Evolutionary conservation across 2,888 invertebrate genomes (phyloP).

Genomic region (Epinotia brunnichana): DNA sequence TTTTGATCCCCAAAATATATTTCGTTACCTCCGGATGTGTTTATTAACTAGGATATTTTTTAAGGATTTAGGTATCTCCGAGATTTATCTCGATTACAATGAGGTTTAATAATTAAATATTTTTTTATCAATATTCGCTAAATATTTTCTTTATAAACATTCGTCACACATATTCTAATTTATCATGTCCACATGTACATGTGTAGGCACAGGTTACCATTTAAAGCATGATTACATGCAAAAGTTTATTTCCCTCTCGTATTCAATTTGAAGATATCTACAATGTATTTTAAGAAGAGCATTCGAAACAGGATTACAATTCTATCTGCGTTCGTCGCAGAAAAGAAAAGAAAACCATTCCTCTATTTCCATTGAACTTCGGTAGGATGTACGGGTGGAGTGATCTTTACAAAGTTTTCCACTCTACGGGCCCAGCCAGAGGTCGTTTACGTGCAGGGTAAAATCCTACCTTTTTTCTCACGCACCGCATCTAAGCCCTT

Average conservation of each 20-base stretch:
- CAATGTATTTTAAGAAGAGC: conserved; percentile 7
- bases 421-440: conserved; percentile 33
- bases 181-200: too few relatives aligned
- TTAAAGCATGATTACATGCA: too few relatives aligned
- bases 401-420: conserved; percentile 46
- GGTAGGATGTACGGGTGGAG: conserved; percentile 42
- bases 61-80: too few relatives aligned
- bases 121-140: too few relatives aligned
- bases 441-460: conserved; percentile 28
- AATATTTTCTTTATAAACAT: too few relatives aligned
- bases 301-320: conserved; percentile 35
- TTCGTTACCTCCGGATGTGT: too few relatives aligned
- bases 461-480: conserved; percentile 31
- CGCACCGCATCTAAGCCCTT: conserved; percentile 19
- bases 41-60: too few relatives aligned
- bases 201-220: too few relatives aligned
- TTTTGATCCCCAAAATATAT: too few relatives aligned
- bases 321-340: conserved; percentile 26
- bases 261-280: neutral
- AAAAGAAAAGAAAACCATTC: conserved; percentile 30
- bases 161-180: too few relatives aligned
- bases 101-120: too few relatives aligned
- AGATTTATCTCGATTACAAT: too few relatives aligned
- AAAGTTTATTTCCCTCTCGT: neutral
- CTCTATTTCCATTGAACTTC: conserved; percentile 41